Evolutionary conservation across 2,113 vertebrate species (phyloP), one percentile per base, ranked within the genome.

Genomic region (Nothobranchius furzeri): DNA sequence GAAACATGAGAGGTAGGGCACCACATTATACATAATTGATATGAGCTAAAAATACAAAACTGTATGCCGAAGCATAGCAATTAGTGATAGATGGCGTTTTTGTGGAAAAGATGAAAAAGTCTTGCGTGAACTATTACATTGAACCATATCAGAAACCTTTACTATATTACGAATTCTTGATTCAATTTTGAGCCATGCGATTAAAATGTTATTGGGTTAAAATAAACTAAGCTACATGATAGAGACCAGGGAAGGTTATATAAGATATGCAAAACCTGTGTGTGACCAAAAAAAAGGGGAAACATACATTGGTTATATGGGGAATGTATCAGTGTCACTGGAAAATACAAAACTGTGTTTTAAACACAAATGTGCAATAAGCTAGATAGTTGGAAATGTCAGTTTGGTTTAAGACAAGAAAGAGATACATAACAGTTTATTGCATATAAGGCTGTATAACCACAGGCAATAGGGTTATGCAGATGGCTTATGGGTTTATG

Each of bases 11-110:
- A 73, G 67, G 40, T 2, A 37, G 63, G 49, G 46, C 50, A 75
- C 68, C 67, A 70, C 72, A 17, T 60, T 11, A 40, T 40, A 40
- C 37, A 10, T 45, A 64, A 81, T 15, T 51, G 81, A 88, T 78
- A 72, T 61, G 59, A 75, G 48, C 50, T 46, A 73, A 77, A 68
- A 79, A 76, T 63, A 77, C 12, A 47, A 42, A 68, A 68, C 58
- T 36, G 54, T 42, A 63, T 73, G 60, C 48, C 56, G 47, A 71
- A 35, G 60, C 70, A 63, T 40, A 68, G 59, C 43, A 59, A 35
- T 79, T 70, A 59, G 11, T 17, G 1, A 46, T 50, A 9, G 17
- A 62, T 48, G 50, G 60, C 53, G 60, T 9, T 42, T 73, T 56
- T 54, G 71, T 49, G 35, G 48, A 58, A 70, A 53, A 61, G 46